Conservation (phyloP, 2,113 vertebrate genomes). For the Esox niger region DNA sequence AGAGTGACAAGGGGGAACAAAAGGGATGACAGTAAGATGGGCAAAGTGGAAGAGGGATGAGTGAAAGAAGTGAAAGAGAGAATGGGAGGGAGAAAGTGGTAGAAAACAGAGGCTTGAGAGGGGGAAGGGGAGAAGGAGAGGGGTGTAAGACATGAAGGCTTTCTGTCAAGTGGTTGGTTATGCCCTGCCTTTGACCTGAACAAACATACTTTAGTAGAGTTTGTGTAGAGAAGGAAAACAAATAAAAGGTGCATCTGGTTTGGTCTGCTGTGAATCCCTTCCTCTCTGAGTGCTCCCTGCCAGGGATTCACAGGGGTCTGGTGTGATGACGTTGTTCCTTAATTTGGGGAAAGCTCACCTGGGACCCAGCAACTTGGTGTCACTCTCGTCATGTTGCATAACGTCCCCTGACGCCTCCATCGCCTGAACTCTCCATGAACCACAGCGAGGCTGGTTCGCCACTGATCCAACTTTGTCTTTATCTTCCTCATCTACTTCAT, state of each 20-base stretch:
- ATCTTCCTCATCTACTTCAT: no score
- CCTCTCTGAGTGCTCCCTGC: not conserved
- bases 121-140: no score
- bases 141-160: not conserved
- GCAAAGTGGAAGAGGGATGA: no score
- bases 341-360: not conserved
- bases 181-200: not conserved
- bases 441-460: no score
- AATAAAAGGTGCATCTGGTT: no score
- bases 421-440: not conserved
- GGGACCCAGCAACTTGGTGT: not conserved
- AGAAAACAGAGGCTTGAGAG: no score
- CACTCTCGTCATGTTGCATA: conserved; percentile 4
- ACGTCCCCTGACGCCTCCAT: not conserved
- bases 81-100: not conserved
- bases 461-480: no score
- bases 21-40: no score
- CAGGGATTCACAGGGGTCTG: not conserved
- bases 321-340: not conserved
- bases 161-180: not conserved
- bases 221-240: no score
- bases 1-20: not conserved
- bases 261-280: no score
- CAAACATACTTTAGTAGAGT: no score
- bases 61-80: not conserved